Conservation (phyloP, 2,113 vertebrate genomes). For the Cryptomyrus ogoouensis region DNA sequence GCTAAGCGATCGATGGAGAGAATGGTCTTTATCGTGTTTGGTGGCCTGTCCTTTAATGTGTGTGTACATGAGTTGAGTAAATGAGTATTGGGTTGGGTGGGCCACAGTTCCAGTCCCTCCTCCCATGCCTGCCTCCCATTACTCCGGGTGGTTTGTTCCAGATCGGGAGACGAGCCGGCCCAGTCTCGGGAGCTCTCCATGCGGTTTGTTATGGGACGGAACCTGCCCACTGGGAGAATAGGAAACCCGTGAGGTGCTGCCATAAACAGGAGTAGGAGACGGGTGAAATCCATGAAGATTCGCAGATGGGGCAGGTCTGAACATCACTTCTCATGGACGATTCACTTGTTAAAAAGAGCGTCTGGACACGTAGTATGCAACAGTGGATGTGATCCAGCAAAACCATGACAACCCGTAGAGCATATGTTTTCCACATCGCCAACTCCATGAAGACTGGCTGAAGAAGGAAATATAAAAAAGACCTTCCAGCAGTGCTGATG, state of each 20-base stretch:
- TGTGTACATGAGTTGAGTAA: neutral
- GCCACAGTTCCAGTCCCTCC: neutral
- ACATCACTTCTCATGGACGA: neutral
- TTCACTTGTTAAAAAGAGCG: neutral
- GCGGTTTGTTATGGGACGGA: neutral
- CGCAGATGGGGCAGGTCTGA: neutral
- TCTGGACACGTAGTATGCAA: neutral
- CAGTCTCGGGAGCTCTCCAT: neutral
- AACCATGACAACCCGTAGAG: neutral
- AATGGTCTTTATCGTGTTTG: slow-evolving; percentile 20
- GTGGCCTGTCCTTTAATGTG: neutral
- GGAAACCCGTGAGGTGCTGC: neutral
- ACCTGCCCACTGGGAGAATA: neutral
- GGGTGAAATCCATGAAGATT: neutral
- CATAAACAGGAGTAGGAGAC: neutral
- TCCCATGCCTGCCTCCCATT: neutral
- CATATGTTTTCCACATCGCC: neutral
- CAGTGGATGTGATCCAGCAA: neutral
- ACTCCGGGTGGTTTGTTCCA: neutral
- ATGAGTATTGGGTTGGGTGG: neutral
- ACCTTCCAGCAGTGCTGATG: neutral
- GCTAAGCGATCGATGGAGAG: slow-evolving; percentile 18
- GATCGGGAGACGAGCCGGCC: neutral
- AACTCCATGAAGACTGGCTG: neutral
- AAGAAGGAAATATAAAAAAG: neutral